phyloP scores from a whole-genome alignment of 2,113 vertebrate species.

The Malaclemys terrapin region DNA sequence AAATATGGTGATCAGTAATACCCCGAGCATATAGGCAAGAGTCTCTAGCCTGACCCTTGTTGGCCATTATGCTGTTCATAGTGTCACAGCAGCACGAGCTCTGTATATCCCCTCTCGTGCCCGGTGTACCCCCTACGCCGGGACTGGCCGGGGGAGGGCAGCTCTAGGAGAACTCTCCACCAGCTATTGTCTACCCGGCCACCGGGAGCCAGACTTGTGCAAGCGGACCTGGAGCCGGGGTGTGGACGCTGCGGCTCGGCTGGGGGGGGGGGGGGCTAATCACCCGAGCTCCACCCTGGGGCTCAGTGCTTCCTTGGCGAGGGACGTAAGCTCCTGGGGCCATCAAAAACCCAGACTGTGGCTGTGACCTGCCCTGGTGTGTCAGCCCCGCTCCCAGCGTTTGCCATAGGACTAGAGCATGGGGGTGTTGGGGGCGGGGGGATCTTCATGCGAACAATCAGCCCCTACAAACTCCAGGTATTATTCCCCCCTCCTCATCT shows the following conservation, averaged over 20 bases:
- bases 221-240: too few species aligned
- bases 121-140: not conserved
- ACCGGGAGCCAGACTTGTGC: not conserved
- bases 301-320: not conserved
- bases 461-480: not conserved
- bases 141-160: not conserved
- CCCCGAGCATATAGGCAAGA: too few species aligned
- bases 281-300: not conserved
- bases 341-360: not conserved
- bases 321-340: too few species aligned
- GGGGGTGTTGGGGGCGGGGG: not conserved
- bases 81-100: not conserved
- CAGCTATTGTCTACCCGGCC: too few species aligned
- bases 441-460: not conserved
- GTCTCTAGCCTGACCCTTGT: too few species aligned
- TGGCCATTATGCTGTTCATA: too few species aligned
- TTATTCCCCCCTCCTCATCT: not conserved
- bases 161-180: not conserved
- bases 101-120: not conserved
- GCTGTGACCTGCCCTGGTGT: too few species aligned
- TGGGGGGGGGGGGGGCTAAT: not conserved
- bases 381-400: not conserved
- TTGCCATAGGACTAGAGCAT: not conserved
- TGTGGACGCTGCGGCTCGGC: not conserved
- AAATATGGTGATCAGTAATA: too few species aligned